Conservation (phyloP, 2,797 vertebrate genomes). For the Cryptoprocta ferox region DNA sequence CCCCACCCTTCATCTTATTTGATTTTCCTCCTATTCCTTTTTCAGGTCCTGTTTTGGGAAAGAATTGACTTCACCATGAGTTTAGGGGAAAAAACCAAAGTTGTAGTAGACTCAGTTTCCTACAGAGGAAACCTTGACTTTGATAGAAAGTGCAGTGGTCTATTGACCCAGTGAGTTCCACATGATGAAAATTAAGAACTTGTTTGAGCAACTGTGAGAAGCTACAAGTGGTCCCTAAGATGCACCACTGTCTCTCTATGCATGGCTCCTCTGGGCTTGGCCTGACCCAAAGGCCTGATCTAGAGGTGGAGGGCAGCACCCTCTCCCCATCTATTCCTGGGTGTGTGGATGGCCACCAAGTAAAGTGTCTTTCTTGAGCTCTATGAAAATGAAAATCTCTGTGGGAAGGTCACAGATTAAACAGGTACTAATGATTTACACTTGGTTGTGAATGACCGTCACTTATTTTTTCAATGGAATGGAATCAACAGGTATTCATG, state of each 20-base stretch:
- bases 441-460: constrained; percentile 23
- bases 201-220: neutral
- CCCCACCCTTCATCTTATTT: neutral
- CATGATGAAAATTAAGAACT: neutral
- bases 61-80: neutral
- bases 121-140: neutral
- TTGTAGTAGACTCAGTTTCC: neutral
- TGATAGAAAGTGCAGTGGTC: neutral
- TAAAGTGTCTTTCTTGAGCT: constrained; percentile 44
- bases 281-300: neutral
- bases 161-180: neutral
- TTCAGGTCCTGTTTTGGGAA: neutral
- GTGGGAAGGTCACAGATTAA: constrained; percentile 33
- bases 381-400: constrained; percentile 52
- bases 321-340: neutral
- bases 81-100: neutral
- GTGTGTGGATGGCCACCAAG: constrained; percentile 32
- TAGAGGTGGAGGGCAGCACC: no score
- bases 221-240: neutral
- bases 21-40: neutral
- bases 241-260: neutral
- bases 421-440: constrained; percentile 5
- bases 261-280: neutral
- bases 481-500: constrained; percentile 21
- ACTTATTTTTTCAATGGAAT: neutral